Evolutionary conservation across 1,140 invertebrate species (phyloP), one percentile per base, ranked within the genome.

Genomic region (Drosophila guanche): DNA sequence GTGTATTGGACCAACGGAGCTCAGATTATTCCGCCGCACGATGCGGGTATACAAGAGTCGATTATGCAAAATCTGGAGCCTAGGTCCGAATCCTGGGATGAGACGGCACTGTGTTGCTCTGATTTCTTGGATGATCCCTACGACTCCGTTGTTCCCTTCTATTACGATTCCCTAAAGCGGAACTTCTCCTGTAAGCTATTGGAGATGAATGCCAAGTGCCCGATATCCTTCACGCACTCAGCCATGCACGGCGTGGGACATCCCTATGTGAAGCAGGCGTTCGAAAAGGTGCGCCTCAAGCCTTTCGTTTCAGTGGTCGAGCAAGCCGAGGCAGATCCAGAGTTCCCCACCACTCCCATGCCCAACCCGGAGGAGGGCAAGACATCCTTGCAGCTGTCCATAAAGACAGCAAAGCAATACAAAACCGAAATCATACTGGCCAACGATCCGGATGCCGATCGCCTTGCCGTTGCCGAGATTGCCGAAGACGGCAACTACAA

Each of bases 381-480:
- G 89, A 96, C 96, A 85, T 96, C 97, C 50, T 90, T 99, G 56
- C 94, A 96, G 89, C 92, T 99, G 16, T 95, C 98, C 20, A 95
- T 99, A 75, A 93, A 95, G 91, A 95, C 96, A 10, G 99, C 99
- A 0, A 94, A 97, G 89, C 76, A 92, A 43, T 93, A 94, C 72
- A 92, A 93, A 1, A 95, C 95, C 41, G 92, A 93, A 1, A 92
- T 99, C 1, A 97, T 99, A 77, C 91, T 99, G 16, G 98, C 98
- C 0, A 99, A 99, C 93, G 99, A 99, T 93, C 99, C 99, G 8
- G 99, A 99, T 92, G 98, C 99, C 5, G 99, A 99, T 93, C 94
- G 99, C 57, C 92, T 99, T 56, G 98, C 98, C 10, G 94, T 98
- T 46, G 98, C 98, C 4, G 97, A 98, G 92, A 95, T 94, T 91